Conservation (phyloP, 2,113 vertebrate species). For the Eleginops maclovinus region DNA sequence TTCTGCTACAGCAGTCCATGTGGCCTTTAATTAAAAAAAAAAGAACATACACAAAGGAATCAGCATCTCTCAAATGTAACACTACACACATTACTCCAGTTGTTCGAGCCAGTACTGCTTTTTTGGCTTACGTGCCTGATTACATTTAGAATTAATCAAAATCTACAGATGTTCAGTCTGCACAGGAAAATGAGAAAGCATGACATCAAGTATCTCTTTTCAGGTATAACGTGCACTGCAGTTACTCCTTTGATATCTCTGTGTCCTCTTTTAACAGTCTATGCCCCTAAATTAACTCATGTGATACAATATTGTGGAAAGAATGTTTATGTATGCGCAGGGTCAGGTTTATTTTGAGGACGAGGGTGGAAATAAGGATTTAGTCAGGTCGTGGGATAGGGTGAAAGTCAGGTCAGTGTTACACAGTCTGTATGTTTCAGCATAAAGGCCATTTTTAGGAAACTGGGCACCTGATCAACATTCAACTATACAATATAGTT, state of each 20-base stretch:
- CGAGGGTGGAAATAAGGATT: background rate
- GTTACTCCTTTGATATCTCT: background rate
- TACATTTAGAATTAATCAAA: no score
- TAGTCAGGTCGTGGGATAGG: background rate
- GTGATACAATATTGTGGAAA: background rate
- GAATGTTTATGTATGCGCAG: background rate
- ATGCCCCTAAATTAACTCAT: background rate
- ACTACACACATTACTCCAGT: no score
- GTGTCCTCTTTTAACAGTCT: background rate
- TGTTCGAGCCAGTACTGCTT: no score
- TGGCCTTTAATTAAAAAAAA: no score
- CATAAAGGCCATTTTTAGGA: background rate
- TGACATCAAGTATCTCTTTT: no score
- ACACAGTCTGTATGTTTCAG: slow-evolving; percentile 2
- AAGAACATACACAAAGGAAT: no score
- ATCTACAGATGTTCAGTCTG: no score
- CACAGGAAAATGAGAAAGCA: no score
- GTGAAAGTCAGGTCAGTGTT: background rate
- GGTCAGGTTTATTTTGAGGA: background rate
- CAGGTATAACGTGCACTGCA: no score
- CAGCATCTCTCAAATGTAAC: no score
- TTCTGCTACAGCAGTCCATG: no score
- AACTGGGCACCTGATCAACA: background rate
- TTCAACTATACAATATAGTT: slow-evolving; percentile 7
- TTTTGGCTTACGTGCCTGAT: no score